Base-by-base conservation (phyloP, 2,888 invertebrate species). In the Drosophila flavopinicola region DNA sequence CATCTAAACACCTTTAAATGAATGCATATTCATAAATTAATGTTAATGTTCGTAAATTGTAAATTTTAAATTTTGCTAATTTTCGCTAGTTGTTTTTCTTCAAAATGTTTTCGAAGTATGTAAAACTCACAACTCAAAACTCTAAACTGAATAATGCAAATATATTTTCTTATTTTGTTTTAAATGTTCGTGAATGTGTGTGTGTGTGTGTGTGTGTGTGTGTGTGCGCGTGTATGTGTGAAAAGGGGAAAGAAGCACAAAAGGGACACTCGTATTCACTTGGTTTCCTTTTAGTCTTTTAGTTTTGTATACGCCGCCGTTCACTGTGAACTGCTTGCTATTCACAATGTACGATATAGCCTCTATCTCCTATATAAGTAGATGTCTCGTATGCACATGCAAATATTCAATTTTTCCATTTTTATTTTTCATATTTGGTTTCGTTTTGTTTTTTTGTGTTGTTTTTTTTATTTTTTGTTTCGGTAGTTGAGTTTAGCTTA, bases 21-120 rank as follows among this genome's bases (percentile, higher is more conserved):
- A 70, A 56, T 75, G 48, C 37, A 49, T 71, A 54, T 71, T 59
- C 49, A 51, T 72, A 76, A 72, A 76, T 60, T 58, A 76, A 60
- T 52, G 47, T 75, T 66, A 64, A 76, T 68, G 58, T 61, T 76
- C 59, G 53, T 74, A 77, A 75, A 73, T 71, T 66, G 51, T 66
- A 51, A 85, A 78, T 85, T 82, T 88, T 82, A 73, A 89, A 88
- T 89, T 88, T 89, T 88, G 89, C 89, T 88, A 89, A 88, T 88
- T 88, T 88, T 88, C 70, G 70, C 88, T 88, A 88, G 83, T 84
- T 78, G 69, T 77, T 73, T 71, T 60, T 54, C 66, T 56, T 84
- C 58, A 84, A 84, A 74, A 52, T 74, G 56, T 77, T 85, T 85
- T 70, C 78, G 78, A 80, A 75, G 64, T 63, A 48, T 56, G 47